These are phyloP conservation scores for Uromys caudimaculatus DNA, from an alignment of 2,797 vertebrate species.

Conservation along the genomic window DNA sequence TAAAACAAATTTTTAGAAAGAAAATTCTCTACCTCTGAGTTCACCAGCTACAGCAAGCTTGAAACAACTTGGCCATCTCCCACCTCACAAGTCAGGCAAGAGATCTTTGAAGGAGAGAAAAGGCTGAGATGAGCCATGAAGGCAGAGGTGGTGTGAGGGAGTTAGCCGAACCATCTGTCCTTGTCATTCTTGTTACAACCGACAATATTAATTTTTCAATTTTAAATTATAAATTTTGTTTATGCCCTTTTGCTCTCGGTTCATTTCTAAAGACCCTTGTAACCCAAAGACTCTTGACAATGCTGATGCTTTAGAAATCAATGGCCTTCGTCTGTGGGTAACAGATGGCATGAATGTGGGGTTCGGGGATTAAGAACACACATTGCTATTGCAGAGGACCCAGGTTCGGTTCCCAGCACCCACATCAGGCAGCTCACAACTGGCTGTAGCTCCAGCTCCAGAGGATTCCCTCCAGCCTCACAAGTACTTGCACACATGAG, in stretches of 20 bases:
- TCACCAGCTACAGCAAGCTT: background rate
- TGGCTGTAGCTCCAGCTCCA: background rate
- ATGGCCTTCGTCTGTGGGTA: background rate
- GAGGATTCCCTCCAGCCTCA: background rate
- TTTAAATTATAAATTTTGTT: background rate
- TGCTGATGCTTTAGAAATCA: background rate
- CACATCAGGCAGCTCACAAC: no score
- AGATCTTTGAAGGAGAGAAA: conserved; percentile 5
- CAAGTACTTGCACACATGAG: background rate
- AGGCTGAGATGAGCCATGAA: background rate
- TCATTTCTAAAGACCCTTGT: background rate
- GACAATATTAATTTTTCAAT: background rate
- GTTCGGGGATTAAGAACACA: background rate
- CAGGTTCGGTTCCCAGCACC: no score
- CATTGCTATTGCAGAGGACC: background rate
- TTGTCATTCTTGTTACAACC: background rate
- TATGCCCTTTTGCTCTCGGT: background rate
- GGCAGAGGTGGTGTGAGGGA: background rate
- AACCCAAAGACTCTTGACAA: background rate
- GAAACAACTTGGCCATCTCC: background rate
- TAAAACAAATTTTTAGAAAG: background rate
- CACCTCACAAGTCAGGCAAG: background rate
- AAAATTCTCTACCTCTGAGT: background rate
- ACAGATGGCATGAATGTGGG: background rate
- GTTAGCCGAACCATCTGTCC: background rate